Evolutionary conservation across 2,113 vertebrate genomes (phyloP).

Genomic region (Colossoma macropomum): DNA sequence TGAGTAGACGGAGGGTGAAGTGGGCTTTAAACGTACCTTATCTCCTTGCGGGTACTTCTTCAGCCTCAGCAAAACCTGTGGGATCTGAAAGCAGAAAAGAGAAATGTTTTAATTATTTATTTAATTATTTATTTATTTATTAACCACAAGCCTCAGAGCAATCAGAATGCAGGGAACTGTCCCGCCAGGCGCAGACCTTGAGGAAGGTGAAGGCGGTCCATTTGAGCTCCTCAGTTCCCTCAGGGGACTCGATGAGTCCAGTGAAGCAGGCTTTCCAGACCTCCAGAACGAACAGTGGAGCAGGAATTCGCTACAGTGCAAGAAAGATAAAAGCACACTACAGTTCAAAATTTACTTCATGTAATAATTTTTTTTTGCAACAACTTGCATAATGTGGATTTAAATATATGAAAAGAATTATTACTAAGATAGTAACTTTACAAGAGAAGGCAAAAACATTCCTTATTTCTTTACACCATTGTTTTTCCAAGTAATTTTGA

Average conservation of each 20-base stretch:
- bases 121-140: too few relatives aligned
- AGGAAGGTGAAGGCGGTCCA: slow-evolving; percentile 99
- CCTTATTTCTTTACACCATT: too few relatives aligned
- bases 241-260: slow-evolving; percentile 96
- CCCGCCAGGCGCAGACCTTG: slow-evolving; percentile 77
- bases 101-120: background rate
- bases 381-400: too few relatives aligned
- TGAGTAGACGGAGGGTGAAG: slow-evolving; percentile 17
- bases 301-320: slow-evolving; percentile 84
- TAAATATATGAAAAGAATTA: too few relatives aligned
- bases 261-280: slow-evolving; percentile 99
- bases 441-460: too few relatives aligned
- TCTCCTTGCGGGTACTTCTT: slow-evolving; percentile 94
- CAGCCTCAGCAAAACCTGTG: slow-evolving; percentile 92
- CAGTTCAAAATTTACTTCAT: too few relatives aligned
- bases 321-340: too few relatives aligned
- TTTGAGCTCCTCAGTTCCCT: slow-evolving; percentile 96
- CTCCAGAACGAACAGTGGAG: slow-evolving; percentile 90
- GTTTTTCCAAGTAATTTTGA: too few relatives aligned
- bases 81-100: slow-evolving; percentile 80
- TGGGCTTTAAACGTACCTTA: slow-evolving; percentile 76
- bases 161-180: too few relatives aligned
- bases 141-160: too few relatives aligned
- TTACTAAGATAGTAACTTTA: too few relatives aligned
- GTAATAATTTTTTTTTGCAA: too few relatives aligned